Evolutionary conservation across 1,140 invertebrate species (phyloP).

Genomic region (Diplogasteroides magnus): DNA sequence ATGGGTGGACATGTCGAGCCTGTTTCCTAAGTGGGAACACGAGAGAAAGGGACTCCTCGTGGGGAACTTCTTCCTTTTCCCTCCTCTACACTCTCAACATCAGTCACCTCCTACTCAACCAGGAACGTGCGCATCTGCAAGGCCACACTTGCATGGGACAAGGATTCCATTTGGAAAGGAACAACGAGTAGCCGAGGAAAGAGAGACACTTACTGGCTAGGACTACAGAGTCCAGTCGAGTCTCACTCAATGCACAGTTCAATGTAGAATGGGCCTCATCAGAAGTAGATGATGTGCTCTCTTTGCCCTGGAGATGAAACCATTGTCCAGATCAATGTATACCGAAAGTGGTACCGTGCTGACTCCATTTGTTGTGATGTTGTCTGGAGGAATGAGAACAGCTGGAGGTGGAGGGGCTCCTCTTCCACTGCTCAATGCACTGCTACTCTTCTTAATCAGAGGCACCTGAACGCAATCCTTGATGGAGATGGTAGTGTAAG

Average conservation of each 20-base stretch:
- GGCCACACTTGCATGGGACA: too few relatives aligned
- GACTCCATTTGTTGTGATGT: too few relatives aligned
- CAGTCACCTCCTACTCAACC: constrained; percentile 21
- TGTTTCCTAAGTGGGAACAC: too few relatives aligned
- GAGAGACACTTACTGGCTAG: not conserved
- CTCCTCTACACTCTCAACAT: constrained; percentile 17
- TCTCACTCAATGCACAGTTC: not conserved
- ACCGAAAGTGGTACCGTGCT: too few relatives aligned
- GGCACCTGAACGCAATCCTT: too few relatives aligned
- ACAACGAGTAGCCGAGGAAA: too few relatives aligned
- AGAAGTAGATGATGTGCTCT: not conserved
- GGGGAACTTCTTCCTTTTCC: constrained; percentile 7
- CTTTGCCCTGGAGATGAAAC: not conserved
- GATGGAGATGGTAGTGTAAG: too few relatives aligned
- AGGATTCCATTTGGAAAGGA: too few relatives aligned
- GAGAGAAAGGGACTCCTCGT: not conserved
- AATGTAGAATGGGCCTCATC: not conserved
- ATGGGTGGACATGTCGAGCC: too few relatives aligned
- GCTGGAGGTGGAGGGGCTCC: not conserved
- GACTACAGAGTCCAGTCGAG: not conserved
- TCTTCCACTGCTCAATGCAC: too few relatives aligned
- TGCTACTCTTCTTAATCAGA: not conserved
- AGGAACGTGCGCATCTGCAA: too few relatives aligned
- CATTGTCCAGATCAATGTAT: not conserved
- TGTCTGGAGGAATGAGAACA: not conserved